Base-by-base conservation (phyloP, 2,888 invertebrate genomes). In the Andrena haemorrhoa region DNA sequence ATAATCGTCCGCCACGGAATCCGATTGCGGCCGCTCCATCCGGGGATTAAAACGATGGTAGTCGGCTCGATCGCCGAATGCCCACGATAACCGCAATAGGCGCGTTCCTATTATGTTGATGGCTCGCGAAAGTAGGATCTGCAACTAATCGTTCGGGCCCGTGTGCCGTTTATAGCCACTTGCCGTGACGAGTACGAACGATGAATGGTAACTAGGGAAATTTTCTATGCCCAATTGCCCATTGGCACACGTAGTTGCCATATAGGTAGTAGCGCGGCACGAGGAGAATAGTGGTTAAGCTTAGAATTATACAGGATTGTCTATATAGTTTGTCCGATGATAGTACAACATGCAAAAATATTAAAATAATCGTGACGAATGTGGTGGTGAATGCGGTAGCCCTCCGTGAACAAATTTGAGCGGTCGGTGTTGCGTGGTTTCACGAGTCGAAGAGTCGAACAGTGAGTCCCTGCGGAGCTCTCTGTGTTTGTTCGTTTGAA, bases 1-100 rank as follows among this genome's bases (percentile, higher is more conserved):
- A 87, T 86, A 86, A 86, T 86, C 87, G 87, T 75, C 88, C 88
- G 61, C 60, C 86, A 73, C 10, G 23, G 82, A 84, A 87, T 87
- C 87, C 82, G 88, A 87, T 87, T 87, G 87, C 76, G 87, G 87
- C 85, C 75, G 79, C 85, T 85, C 69, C 87, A 69, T 29, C 69
- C 56, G 23, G 78, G 78, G 83, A 41, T 41, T 84, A 79, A 84
- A 84, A 83, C 72, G 72, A 23, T 78, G 68, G 41, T 53, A 23
- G 69, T 16, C 2, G 20, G 53, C 31, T 31, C 53, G 61, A 72
- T 81, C 60, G 72, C 23, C 41, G 58, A 56, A 49, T 47, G 33
- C 26, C 33, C 56, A 12, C 23, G 3, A 20, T 2, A 2, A 12
- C 31, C 63, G 56, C 64, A 65, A 79, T 77, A 70, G 65, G 16